Evolutionary conservation across 2,888 invertebrate species (phyloP), one percentile per base, ranked within the genome.

Genomic region (Aspidiotus destructor): DNA sequence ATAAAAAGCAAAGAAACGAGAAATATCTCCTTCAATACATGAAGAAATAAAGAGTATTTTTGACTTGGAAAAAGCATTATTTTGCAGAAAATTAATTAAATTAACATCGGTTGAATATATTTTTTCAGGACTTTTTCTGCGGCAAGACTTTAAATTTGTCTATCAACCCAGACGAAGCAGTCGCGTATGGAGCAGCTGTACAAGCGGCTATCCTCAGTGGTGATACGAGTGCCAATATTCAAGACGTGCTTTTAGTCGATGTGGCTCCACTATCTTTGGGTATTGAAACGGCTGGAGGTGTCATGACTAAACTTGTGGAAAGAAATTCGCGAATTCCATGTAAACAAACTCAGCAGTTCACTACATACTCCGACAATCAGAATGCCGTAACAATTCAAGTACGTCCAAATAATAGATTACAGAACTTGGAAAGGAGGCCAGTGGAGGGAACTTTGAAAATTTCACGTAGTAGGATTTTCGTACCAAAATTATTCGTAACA

Each of bases 141-240:
- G 87, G 83, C 1, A 83, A 92, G 78, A 84, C 88, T 70, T 79
- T 95, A 53, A 95, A 95, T 79, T 83, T 93, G 64, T 89, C 90
- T 10, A 95, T 95, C 74, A 94, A 95, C 78, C 94, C 83, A 5
- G 86, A 89, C 75, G 92, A 92, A 78, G 89, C 95, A 8, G 89
- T 95, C 1, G 95, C 95, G 0, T 95, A 93, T 75, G 93, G 93
- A 7, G 93, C 94, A 5, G 93, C 94, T 17, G 92, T 95, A 0
- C 95, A 95, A 78, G 95, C 93, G 1, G 95, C 94, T 57, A 93
- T 94, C 73, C 80, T 96, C 16, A 85, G 85, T 16, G 93, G 78
- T n/a, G 74, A 76, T 70, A 76, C 74, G 10, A 79, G 79, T 71
- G 80, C 84, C 7, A 83, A 81, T 78, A 88, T 91, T 73, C 87